Percentiles rank a stretch among this genome's conserved stretches.
These are phyloP conservation scores for Psittacus erithacus DNA, from an alignment of 2,113 vertebrate genomes.

Conservation along the genomic window DNA sequence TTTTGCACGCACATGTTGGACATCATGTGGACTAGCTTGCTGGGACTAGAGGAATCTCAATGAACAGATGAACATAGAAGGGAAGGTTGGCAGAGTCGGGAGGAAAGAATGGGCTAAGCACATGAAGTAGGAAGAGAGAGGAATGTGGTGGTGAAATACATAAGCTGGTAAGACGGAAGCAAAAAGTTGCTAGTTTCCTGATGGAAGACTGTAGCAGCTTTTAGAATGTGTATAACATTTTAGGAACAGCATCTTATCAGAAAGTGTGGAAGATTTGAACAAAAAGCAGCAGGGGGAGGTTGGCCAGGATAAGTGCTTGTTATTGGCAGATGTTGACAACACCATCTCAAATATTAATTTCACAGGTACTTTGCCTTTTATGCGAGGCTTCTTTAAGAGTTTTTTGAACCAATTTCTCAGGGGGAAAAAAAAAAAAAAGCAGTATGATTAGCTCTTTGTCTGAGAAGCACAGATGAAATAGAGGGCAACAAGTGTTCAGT, in stretches of 20 bases:
- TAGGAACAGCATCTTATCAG: background rate
- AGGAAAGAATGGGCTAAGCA: background rate
- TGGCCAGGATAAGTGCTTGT: background rate
- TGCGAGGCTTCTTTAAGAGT: background rate
- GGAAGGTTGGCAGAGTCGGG: accelerated
- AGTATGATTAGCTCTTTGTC: background rate
- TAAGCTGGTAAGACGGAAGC: background rate
- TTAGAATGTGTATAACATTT: background rate
- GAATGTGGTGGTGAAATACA: background rate
- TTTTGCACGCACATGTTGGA: background rate
- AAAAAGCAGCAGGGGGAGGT: background rate
- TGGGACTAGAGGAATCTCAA: background rate
- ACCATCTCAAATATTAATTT: background rate
- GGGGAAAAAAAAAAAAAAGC: background rate
- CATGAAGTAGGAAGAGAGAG: background rate
- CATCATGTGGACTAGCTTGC: background rate
- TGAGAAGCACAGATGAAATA: constrained; percentile 8
- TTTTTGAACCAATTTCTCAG: background rate
- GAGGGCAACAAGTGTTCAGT: background rate
- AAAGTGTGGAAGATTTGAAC: background rate
- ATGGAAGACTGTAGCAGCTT: background rate
- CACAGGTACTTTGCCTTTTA: background rate
- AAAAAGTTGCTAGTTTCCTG: background rate
- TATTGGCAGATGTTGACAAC: background rate
- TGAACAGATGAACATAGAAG: background rate